Conservation (phyloP, 2,888 invertebrate genomes). For the Hirtodrosophila trivittata region DNA sequence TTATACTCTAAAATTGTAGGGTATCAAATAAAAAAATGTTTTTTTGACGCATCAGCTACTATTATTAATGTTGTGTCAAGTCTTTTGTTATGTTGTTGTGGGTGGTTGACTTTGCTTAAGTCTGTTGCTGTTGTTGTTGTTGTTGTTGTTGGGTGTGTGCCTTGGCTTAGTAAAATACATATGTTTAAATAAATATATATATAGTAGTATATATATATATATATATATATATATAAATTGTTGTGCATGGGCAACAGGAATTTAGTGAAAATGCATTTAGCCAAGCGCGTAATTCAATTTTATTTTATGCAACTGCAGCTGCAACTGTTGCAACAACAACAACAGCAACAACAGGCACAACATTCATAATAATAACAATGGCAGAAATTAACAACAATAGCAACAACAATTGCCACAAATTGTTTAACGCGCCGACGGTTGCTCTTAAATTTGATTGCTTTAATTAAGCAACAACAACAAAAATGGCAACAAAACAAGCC, state of each 20-base stretch:
- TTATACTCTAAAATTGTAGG: too few relatives aligned
- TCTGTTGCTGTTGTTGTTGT: conserved; percentile 13
- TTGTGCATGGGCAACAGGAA: conserved; percentile 56
- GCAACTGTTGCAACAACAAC: conserved; percentile 27
- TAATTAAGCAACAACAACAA: conserved; percentile 64
- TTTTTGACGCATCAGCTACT: neutral
- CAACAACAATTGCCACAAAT: conserved; percentile 68
- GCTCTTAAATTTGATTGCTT: conserved; percentile 74
- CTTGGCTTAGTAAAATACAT: conserved; percentile 18
- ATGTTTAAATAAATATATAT: neutral
- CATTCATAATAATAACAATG: conserved; percentile 1
- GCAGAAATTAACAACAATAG: conserved; percentile 30
- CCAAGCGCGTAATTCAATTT: conserved; percentile 80
- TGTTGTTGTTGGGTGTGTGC: conserved; percentile 24
- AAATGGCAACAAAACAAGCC: neutral
- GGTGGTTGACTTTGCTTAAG: conserved; percentile 24
- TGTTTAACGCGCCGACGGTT: conserved; percentile 56
- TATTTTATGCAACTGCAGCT: conserved; percentile 58
- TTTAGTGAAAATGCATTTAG: conserved; percentile 75
- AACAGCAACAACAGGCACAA: conserved; percentile 17
- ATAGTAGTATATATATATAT: neutral
- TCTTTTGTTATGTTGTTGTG: conserved; percentile 21
- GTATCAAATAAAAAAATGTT: too few relatives aligned
- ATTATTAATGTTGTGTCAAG: conserved; percentile 21
- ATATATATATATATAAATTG: conserved; percentile 27